Percentiles rank a stretch among this genome's conserved stretches.
phyloP scores from a whole-genome alignment of 2,888 invertebrate species.

The Drosophila tripunctata region DNA sequence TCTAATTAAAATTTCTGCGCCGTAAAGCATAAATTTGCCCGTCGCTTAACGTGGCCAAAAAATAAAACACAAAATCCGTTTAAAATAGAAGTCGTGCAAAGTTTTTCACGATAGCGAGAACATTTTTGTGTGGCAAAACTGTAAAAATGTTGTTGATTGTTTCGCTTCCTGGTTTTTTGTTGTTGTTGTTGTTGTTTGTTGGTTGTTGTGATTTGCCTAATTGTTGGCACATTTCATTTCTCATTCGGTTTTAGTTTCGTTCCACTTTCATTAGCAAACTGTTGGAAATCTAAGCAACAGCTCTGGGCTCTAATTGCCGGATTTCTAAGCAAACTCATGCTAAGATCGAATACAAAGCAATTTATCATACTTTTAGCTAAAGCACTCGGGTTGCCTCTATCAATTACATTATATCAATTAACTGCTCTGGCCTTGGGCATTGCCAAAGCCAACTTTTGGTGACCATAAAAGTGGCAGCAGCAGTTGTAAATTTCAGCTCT shows the following conservation, averaged over 20 bases:
- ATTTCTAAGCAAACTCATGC: slow-evolving; percentile 10
- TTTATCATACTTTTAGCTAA: slow-evolving; percentile 45
- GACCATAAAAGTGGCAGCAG: slow-evolving; percentile 57
- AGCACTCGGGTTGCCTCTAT: slow-evolving; percentile 34
- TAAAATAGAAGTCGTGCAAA: slow-evolving; percentile 37
- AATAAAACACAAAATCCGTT: slow-evolving; percentile 43
- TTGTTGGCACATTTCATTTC: slow-evolving; percentile 3
- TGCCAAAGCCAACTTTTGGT: slow-evolving; percentile 29
- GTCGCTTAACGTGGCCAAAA: slow-evolving; percentile 66
- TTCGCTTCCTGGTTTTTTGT: background rate
- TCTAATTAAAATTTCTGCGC: slow-evolving; percentile 80
- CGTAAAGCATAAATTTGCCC: slow-evolving; percentile 74
- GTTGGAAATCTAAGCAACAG: background rate
- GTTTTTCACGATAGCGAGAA: slow-evolving; percentile 29
- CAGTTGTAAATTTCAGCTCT: slow-evolving; percentile 68
- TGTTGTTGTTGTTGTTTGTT: too few relatives aligned
- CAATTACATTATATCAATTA: slow-evolving; percentile 75
- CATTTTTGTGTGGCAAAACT: slow-evolving; percentile 20
- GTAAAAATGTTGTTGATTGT: slow-evolving; percentile 14
- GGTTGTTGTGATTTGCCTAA: slow-evolving; percentile 11
- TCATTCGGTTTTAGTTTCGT: background rate
- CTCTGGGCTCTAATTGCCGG: slow-evolving; percentile 36
- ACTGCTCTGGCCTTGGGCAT: slow-evolving; percentile 41
- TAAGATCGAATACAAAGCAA: slow-evolving; percentile 15
- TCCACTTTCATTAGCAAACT: background rate